Evolutionary conservation across 2,888 invertebrate species (phyloP).

Genomic region (Drosophila nr. perissopoda): DNA sequence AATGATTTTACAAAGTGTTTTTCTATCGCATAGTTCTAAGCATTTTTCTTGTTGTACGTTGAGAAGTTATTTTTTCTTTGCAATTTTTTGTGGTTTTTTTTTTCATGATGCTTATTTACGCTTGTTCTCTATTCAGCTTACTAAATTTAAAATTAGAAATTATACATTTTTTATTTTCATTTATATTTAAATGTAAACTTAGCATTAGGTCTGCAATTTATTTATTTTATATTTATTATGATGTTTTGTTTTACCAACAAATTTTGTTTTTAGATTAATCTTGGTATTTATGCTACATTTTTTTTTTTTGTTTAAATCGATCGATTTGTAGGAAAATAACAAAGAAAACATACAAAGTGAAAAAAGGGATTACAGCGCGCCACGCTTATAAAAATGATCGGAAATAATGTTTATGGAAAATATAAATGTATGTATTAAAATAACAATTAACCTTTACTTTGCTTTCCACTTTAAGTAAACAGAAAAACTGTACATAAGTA

Average conservation of each 20-base stretch:
- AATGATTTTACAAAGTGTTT: slow-evolving; percentile 74
- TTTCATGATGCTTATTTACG: slow-evolving; percentile 35
- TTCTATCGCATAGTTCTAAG: slow-evolving; percentile 59
- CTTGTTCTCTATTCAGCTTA: slow-evolving; percentile 65
- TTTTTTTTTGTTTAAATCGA: slow-evolving; percentile 41
- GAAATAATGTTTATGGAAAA: slow-evolving; percentile 58
- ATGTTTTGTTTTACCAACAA: slow-evolving; percentile 55
- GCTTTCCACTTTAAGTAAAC: slow-evolving; percentile 54
- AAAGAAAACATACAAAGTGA: slow-evolving; percentile 67
- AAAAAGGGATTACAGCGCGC: slow-evolving; percentile 60
- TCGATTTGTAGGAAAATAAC: slow-evolving; percentile 41
- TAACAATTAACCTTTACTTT: slow-evolving; percentile 50
- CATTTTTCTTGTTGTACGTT: slow-evolving; percentile 61
- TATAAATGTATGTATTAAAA: slow-evolving; percentile 39
- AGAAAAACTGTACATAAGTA: slow-evolving; percentile 67
- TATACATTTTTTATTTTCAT: slow-evolving; percentile 61
- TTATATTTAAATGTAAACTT: slow-evolving; percentile 64
- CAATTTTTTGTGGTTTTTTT: slow-evolving; percentile 42
- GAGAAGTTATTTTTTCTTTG: slow-evolving; percentile 54
- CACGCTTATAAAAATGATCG: slow-evolving; percentile 61
- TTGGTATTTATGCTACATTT: slow-evolving; percentile 54
- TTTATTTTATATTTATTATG: slow-evolving; percentile 45
- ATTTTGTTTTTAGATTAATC: slow-evolving; percentile 36
- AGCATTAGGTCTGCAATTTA: slow-evolving; percentile 60
- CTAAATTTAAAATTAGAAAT: slow-evolving; percentile 65